Evolutionary conservation across 1,140 invertebrate genomes (phyloP), one percentile per base, ranked within the genome.

Genomic region (Maniola jurtina): DNA sequence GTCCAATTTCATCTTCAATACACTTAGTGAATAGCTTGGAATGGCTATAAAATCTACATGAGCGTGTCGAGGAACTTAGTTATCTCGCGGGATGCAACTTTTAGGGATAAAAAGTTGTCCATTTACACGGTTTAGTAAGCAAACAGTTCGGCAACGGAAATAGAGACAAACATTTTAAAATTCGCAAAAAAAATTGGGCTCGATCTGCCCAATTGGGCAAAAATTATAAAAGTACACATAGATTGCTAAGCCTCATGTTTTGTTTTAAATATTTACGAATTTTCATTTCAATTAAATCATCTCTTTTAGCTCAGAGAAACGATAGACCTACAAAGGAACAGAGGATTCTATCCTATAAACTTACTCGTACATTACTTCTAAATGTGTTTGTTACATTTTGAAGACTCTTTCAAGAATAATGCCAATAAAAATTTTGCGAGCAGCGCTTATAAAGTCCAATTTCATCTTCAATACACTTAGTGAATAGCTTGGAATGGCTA

Each of bases 91-190:
- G 54, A 50, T 64, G 60, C 45, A 69, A 68, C 62, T 68, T 68
- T 70, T 50, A 38, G 34, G 55, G 54, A 71, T 68, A 69, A 71
- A 74, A 71, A 71, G 45, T 68, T 71, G 35, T 56, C 38, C 10
- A 13, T 55, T 45, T 45, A 45, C 42, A 5, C 42, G 13, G 42
- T 45, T 45, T 45, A n/a, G 13, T 11, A 5, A 45, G 1, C 13
- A 45, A 11, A 45, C 42, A 45, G 42, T 45, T 25, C 25, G 25
- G 25, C 25, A 25, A 25, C 4, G 25, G 25, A 25, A 25, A 25
- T 25, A 25, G 25, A 25, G 4, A 25, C 25, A 25, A 25, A 25
- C 4, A 25, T 25, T 25, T 25, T 2, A 25, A 25, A 25, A 25
- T 25, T 25, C 4, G 25, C 25, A 25, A 25, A n/a, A n/a, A n/a